Evolutionary conservation across 2,113 vertebrate species (phyloP).

Genomic region (Arvicanthis niloticus): DNA sequence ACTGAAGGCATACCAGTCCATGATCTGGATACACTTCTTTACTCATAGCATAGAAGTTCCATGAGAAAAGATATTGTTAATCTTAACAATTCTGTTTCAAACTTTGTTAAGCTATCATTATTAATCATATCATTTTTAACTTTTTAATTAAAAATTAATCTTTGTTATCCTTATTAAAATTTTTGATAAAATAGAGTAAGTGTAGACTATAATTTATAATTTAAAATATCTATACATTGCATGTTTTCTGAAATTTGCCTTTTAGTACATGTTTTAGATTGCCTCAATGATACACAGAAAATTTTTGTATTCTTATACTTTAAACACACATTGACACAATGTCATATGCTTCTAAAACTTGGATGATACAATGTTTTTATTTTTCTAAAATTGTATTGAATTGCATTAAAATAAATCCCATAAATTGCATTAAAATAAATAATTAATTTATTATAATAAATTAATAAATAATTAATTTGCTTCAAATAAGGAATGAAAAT

Average conservation of each 20-base stretch:
- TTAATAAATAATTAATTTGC: neutral
- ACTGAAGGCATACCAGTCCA: neutral
- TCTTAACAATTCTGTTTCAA: slow-evolving; percentile 29
- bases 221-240: neutral
- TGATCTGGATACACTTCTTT: neutral
- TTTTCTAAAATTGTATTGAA: neutral
- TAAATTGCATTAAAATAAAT: neutral
- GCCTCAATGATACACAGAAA: neutral
- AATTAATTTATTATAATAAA: no score
- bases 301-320: neutral
- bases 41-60: neutral
- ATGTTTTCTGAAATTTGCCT: neutral
- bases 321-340: neutral
- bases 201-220: neutral
- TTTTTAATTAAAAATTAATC: no score
- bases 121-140: no score
- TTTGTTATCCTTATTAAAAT: neutral
- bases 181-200: neutral
- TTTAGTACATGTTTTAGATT: slow-evolving; percentile 32
- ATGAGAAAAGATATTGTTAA: slow-evolving; percentile 1
- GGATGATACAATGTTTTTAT: neutral
- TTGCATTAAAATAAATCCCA: neutral
- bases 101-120: neutral
- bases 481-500: neutral
- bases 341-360: neutral